phyloP scores from a whole-genome alignment of 1,140 invertebrate genomes.

The Aleiodes sp. region DNA sequence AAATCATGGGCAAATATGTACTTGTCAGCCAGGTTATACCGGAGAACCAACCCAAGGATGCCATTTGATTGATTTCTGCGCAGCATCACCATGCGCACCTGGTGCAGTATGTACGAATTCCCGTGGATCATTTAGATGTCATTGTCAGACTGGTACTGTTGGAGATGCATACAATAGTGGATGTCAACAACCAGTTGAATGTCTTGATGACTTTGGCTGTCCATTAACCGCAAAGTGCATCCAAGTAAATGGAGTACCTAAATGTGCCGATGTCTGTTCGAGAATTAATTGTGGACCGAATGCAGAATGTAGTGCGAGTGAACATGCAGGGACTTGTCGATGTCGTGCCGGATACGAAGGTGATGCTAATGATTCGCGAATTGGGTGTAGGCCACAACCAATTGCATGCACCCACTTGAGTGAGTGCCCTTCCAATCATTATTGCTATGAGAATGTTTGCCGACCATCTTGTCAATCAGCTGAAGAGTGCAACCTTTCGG shows the following conservation, averaged over 20 bases:
- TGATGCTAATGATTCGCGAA: conserved; percentile 73
- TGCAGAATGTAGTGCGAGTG: conserved; percentile 79
- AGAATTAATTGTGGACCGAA: conserved; percentile 80
- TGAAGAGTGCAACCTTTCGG: conserved; percentile 79
- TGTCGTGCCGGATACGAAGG: conserved; percentile 82
- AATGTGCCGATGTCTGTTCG: conserved; percentile 84
- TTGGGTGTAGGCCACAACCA: conserved; percentile 82
- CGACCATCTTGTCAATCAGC: conserved; percentile 82
- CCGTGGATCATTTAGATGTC: conserved; percentile 82
- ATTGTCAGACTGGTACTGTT: conserved; percentile 79
- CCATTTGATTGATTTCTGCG: conserved; percentile 81
- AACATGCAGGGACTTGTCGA: conserved; percentile 79
- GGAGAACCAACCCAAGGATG: conserved; percentile 79
- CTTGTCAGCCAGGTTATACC: conserved; percentile 87
- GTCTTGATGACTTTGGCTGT: conserved; percentile 79
- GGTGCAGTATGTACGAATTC: conserved; percentile 85
- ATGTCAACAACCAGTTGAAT: conserved; percentile 81
- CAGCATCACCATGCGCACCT: conserved; percentile 80
- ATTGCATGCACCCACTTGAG: conserved; percentile 74
- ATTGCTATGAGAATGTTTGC: conserved; percentile 84
- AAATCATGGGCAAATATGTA: conserved; percentile 76
- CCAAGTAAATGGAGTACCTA: conserved; percentile 73
- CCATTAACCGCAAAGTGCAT: conserved; percentile 79
- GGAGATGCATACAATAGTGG: conserved; percentile 85
- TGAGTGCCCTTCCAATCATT: conserved; percentile 81